Evolutionary conservation across 2,113 vertebrate species (phyloP).

Genomic region (Onychostruthus taczanowskii): DNA sequence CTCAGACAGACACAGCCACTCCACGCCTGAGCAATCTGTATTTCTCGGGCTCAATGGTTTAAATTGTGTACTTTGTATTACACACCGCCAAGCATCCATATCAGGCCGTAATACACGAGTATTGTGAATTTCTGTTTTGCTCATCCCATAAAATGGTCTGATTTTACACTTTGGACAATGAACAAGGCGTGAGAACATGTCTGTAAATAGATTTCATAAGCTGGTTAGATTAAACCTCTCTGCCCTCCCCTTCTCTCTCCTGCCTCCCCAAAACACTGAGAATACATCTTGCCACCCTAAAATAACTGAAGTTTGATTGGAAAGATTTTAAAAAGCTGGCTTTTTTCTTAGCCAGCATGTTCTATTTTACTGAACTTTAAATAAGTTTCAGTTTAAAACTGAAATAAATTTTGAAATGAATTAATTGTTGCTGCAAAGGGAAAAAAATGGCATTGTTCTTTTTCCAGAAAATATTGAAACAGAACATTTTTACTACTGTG

Average conservation of each 20-base stretch:
- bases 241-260: accelerated
- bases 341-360: background rate
- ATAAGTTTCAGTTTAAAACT: background rate
- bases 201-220: background rate
- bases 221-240: background rate
- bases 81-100: background rate
- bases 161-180: background rate
- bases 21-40: background rate
- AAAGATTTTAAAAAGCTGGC: background rate
- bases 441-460: background rate
- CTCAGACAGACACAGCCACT: background rate
- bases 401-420: background rate
- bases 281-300: background rate
- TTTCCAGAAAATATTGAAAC: background rate
- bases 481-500: background rate
- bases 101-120: background rate
- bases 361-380: background rate
- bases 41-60: background rate
- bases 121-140: background rate
- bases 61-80: background rate
- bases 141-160: background rate
- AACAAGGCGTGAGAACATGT: background rate
- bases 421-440: background rate
- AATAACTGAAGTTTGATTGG: background rate
- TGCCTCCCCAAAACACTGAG: background rate